These are phyloP conservation scores for Prunella himalayana DNA, from an alignment of 2,113 vertebrate species.

Conservation along the genomic window DNA sequence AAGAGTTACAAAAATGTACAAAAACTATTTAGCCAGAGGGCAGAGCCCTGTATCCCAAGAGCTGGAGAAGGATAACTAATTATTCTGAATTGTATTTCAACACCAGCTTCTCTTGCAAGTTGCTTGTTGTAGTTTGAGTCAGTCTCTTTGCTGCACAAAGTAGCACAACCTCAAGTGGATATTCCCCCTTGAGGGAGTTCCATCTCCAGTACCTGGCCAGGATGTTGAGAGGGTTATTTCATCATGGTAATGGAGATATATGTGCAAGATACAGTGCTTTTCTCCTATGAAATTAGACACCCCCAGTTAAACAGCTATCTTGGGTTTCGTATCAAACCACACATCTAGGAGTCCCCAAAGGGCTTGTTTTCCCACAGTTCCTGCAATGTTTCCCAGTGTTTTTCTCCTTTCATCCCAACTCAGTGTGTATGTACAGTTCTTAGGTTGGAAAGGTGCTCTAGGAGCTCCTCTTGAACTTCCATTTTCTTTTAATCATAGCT, in stretches of 20 bases:
- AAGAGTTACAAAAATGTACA: not conserved
- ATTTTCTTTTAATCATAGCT: not conserved
- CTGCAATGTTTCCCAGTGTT: not conserved
- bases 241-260: not conserved
- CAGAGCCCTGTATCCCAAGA: not conserved
- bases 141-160: not conserved
- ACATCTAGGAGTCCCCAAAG: slow-evolving; percentile 23
- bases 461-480: not conserved
- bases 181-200: not conserved
- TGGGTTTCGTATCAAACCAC: slow-evolving; percentile 38
- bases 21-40: not conserved
- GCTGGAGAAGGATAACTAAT: not conserved
- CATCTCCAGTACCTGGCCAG: not conserved
- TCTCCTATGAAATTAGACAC: not conserved
- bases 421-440: not conserved
- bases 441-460: not conserved
- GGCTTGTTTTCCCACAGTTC: slow-evolving; percentile 11
- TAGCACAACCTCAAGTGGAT: not conserved
- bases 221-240: not conserved
- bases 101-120: not conserved
- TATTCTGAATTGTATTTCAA: not conserved
- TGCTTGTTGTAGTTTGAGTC: not conserved
- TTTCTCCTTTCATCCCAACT: not conserved
- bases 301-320: not conserved
- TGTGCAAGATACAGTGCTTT: not conserved